These are phyloP conservation scores for Artemia sinica DNA, from an alignment of 2,888 invertebrate species.

Conservation along the genomic window DNA sequence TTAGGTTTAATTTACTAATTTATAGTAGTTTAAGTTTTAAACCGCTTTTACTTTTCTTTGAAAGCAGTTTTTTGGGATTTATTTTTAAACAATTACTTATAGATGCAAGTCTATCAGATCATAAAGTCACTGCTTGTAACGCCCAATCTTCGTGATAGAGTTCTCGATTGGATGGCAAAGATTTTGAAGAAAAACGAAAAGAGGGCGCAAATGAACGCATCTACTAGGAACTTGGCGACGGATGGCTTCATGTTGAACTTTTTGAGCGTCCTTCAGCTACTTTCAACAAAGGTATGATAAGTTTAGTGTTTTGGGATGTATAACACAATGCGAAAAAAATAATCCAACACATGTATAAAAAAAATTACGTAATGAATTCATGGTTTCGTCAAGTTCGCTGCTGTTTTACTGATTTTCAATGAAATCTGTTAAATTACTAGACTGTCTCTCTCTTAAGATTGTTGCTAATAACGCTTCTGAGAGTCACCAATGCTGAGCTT, in stretches of 20 bases:
- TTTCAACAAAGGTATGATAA: constrained; percentile 49
- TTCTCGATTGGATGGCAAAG: constrained; percentile 59
- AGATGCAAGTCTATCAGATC: constrained; percentile 55
- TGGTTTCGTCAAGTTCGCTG: no score
- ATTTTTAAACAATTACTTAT: constrained; percentile 25
- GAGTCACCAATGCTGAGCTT: no score
- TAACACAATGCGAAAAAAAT: no score
- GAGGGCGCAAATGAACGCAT: constrained; percentile 71
- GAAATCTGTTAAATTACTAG: no score
- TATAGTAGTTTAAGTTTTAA: constrained; percentile 17
- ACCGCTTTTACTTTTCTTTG: background rate
- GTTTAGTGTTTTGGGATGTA: no score
- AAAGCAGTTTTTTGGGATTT: background rate
- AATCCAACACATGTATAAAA: no score
- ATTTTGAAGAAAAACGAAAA: constrained; percentile 65
- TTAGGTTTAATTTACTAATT: constrained; percentile 20
- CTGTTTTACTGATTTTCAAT: no score
- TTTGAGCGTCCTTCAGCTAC: constrained; percentile 69
- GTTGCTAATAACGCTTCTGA: no score
- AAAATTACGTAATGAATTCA: no score
- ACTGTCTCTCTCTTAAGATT: no score
- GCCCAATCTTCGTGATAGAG: constrained; percentile 54
- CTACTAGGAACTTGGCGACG: constrained; percentile 66
- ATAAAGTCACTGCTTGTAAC: constrained; percentile 69
- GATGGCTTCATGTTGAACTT: constrained; percentile 93